Evolutionary conservation across 1,140 invertebrate genomes (phyloP).

Genomic region (Drosophila pallidifrons): DNA sequence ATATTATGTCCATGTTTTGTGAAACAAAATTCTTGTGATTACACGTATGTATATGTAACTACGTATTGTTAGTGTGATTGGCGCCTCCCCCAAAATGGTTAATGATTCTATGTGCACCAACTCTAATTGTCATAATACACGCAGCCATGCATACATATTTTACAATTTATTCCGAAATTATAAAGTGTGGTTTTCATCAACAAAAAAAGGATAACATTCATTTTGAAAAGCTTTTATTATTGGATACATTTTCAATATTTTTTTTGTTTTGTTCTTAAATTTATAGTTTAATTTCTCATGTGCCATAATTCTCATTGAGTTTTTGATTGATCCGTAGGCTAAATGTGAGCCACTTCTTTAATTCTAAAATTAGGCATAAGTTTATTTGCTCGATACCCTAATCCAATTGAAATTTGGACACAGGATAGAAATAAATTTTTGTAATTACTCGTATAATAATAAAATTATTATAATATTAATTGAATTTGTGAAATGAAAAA

Average conservation of each 20-base stretch:
- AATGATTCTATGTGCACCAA: slow-evolving; percentile 38
- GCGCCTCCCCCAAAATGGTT: slow-evolving; percentile 28
- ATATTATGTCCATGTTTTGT: slow-evolving; percentile 67
- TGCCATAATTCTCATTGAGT: slow-evolving; percentile 45
- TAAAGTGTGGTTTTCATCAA: slow-evolving; percentile 38
- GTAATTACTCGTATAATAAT: slow-evolving; percentile 31
- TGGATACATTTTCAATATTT: slow-evolving; percentile 24
- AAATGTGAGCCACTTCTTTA: slow-evolving; percentile 28
- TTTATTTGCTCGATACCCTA: slow-evolving; percentile 16
- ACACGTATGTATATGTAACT: slow-evolving; percentile 47
- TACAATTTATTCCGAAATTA: slow-evolving; percentile 50
- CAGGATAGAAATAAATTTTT: slow-evolving; percentile 36
- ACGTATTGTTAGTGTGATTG: slow-evolving; percentile 66
- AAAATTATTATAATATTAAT: slow-evolving; percentile 40
- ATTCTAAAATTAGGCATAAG: slow-evolving; percentile 35
- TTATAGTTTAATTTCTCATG: slow-evolving; percentile 25
- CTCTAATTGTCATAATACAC: slow-evolving; percentile 42
- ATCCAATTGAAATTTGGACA: slow-evolving; percentile 37
- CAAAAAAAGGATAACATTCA: slow-evolving; percentile 36
- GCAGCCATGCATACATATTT: slow-evolving; percentile 15
- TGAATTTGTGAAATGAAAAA: slow-evolving; percentile 31
- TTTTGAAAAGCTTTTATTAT: slow-evolving; percentile 40
- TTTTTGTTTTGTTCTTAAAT: slow-evolving; percentile 31
- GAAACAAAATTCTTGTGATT: slow-evolving; percentile 79
- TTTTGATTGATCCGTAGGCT: slow-evolving; percentile 29